Conservation (phyloP, 2,888 invertebrate species). For the Merodon equestris region DNA sequence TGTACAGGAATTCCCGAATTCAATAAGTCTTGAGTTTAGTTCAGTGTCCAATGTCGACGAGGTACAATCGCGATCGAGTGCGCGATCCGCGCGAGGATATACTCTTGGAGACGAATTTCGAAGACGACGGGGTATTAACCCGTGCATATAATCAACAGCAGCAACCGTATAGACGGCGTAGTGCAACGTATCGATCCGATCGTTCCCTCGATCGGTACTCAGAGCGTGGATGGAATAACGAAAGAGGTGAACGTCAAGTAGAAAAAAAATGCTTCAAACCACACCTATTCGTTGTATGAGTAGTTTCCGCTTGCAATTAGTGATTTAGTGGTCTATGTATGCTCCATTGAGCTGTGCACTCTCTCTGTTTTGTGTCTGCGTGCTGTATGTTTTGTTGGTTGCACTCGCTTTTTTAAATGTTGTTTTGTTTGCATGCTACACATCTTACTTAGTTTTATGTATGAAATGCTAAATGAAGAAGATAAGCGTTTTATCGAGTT, state of each 20-base stretch:
- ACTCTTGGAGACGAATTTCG: conserved; percentile 79
- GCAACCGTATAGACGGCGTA: conserved; percentile 74
- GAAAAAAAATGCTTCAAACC: conserved; percentile 31
- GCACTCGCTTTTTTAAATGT: conserved; percentile 10
- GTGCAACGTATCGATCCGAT: conserved; percentile 75
- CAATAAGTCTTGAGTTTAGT: background rate
- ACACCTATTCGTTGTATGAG: conserved; percentile 51
- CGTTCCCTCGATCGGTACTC: conserved; percentile 78
- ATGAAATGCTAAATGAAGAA: too few relatives aligned
- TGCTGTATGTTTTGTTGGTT: conserved; percentile 21
- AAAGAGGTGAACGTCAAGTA: conserved; percentile 51
- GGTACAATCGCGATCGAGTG: conserved; percentile 75
- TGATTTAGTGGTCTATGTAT: conserved; percentile 14
- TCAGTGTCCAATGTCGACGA: conserved; percentile 39
- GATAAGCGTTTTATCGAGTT: too few relatives aligned
- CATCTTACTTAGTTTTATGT: conserved; percentile 1
- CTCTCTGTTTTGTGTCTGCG: conserved; percentile 24
- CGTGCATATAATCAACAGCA: conserved; percentile 78
- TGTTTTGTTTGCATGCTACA: conserved; percentile 29
- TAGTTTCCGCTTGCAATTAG: conserved; percentile 51
- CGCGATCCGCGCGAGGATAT: conserved; percentile 79
- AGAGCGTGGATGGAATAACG: conserved; percentile 73
- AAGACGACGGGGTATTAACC: conserved; percentile 78
- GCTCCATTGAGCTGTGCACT: background rate
- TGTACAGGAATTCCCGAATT: background rate